Percentiles rank a stretch among this genome's conserved stretches.
phyloP scores from a whole-genome alignment of 2,113 vertebrate species.

The Chaetorhynchus papuensis region DNA sequence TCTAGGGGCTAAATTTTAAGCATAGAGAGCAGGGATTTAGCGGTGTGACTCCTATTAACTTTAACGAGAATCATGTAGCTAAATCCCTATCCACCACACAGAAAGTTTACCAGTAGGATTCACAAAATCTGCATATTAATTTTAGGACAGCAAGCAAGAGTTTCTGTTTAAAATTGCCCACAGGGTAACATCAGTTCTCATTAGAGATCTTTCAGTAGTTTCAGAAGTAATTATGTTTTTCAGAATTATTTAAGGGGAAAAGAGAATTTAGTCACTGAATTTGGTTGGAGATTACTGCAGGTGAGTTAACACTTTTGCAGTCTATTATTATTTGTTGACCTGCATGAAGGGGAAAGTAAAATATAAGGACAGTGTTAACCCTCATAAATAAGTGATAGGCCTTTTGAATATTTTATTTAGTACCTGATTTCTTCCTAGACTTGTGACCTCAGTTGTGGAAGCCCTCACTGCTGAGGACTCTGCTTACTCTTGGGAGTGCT shows the following conservation, averaged over 20 bases:
- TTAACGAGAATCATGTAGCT: constrained; percentile 42
- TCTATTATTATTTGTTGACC: constrained; percentile 17
- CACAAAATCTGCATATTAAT: constrained; percentile 51
- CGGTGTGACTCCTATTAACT: constrained; percentile 44
- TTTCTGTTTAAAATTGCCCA: constrained; percentile 55
- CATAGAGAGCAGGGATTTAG: constrained; percentile 45
- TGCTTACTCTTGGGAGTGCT: not conserved
- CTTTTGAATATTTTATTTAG: constrained; percentile 31
- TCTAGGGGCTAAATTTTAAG: constrained; percentile 50
- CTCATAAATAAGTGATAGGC: not conserved
- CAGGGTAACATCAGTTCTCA: constrained; percentile 53
- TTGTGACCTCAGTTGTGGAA: not conserved
- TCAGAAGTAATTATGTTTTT: constrained; percentile 60
- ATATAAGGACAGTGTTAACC: constrained; percentile 24
- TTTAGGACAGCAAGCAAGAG: constrained; percentile 55
- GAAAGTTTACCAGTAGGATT: constrained; percentile 53
- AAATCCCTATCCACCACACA: constrained; percentile 23
- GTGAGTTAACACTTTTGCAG: not conserved
- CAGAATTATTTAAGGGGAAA: constrained; percentile 50
- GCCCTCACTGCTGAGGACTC: not conserved
- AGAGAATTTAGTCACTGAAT: constrained; percentile 23
- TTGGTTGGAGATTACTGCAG: not conserved
- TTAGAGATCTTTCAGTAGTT: constrained; percentile 46
- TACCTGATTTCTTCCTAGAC: not conserved
- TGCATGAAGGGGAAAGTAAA: not conserved